phyloP scores from a whole-genome alignment of 1,140 invertebrate species.

The Amyelois transitella region DNA sequence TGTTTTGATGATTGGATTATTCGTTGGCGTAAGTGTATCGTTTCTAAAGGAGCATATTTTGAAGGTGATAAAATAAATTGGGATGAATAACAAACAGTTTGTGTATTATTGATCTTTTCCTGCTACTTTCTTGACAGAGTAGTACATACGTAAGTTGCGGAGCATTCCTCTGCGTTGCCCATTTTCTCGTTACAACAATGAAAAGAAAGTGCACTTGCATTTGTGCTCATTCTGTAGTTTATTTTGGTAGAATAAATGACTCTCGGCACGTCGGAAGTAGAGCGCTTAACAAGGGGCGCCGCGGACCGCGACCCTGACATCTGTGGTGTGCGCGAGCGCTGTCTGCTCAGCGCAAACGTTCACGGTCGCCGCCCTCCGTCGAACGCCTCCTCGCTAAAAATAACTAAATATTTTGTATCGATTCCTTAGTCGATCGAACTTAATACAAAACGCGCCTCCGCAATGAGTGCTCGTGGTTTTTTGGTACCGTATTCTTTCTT shows the following conservation, averaged over 20 bases:
- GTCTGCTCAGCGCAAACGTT: slow-evolving; percentile 30
- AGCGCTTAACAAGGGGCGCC: slow-evolving; percentile 24
- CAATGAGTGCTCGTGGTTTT: neutral
- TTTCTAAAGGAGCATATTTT: too few species aligned
- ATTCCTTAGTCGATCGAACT: slow-evolving; percentile 11
- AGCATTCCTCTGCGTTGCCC: slow-evolving; percentile 44
- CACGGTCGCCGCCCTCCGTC: slow-evolving; percentile 48
- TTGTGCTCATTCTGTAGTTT: neutral
- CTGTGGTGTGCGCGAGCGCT: slow-evolving; percentile 32
- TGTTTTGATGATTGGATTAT: too few species aligned
- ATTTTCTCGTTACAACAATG: slow-evolving; percentile 33
- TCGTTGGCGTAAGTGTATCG: too few species aligned
- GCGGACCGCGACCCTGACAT: slow-evolving; percentile 46
- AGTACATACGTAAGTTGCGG: slow-evolving; percentile 6
- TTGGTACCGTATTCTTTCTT: neutral
- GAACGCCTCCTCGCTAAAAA: slow-evolving; percentile 44
- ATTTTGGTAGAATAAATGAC: slow-evolving; percentile 4
- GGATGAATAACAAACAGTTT: too few species aligned
- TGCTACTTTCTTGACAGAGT: too few species aligned
- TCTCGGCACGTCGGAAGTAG: slow-evolving; percentile 28
- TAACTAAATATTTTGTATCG: slow-evolving; percentile 37
- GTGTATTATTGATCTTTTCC: too few species aligned
- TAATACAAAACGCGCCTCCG: neutral
- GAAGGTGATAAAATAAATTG: too few species aligned
- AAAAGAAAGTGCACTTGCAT: slow-evolving; percentile 36